phyloP scores from a whole-genome alignment of 2,113 vertebrate genomes.

The Rissa tridactyla region DNA sequence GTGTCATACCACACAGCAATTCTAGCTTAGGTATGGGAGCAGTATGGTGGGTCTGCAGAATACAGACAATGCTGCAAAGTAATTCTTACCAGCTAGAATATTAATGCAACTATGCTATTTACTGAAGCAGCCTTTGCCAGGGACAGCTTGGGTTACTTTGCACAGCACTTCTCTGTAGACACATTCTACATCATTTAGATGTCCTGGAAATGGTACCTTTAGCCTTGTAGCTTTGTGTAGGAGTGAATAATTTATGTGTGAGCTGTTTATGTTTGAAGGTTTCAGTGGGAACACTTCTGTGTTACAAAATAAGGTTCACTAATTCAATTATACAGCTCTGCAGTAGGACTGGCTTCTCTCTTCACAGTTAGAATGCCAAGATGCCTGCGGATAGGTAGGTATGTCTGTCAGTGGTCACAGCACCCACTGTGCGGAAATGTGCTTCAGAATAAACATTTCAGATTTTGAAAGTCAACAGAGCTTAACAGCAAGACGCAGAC shows the following conservation, averaged over 20 bases:
- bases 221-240: background rate
- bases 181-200: background rate
- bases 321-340: constrained; percentile 33
- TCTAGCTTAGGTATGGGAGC: background rate
- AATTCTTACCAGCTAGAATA: background rate
- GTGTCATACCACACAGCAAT: background rate
- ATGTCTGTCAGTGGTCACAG: background rate
- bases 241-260: constrained; percentile 20
- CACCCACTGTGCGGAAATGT: constrained; percentile 1
- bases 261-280: constrained; percentile 12
- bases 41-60: background rate
- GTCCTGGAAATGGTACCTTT: background rate
- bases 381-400: constrained; percentile 6
- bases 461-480: background rate
- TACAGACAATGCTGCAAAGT: background rate
- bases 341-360: background rate
- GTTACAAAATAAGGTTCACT: background rate
- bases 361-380: constrained; percentile 14
- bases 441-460: constrained; percentile 12
- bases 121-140: background rate
- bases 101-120: background rate
- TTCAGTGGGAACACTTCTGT: constrained; percentile 8
- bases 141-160: background rate
- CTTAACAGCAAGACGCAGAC: background rate
- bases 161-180: background rate